These are phyloP conservation scores for Drosophila kuntzei DNA, from an alignment of 2,888 invertebrate genomes.

Conservation along the genomic window DNA sequence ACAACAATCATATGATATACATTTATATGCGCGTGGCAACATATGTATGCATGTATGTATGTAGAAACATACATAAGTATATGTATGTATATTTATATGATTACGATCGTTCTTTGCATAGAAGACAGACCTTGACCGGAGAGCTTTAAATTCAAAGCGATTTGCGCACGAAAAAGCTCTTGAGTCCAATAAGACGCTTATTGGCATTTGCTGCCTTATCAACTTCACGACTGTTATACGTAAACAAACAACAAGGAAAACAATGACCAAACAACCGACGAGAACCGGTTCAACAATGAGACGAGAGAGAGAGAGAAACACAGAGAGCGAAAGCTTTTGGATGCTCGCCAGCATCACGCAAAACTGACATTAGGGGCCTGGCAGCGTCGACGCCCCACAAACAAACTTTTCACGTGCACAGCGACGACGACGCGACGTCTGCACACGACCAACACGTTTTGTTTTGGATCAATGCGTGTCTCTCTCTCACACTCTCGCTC, in stretches of 20 bases:
- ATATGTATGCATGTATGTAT: not conserved
- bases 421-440: slow-evolving; percentile 39
- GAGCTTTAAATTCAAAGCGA: slow-evolving; percentile 53
- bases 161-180: slow-evolving; percentile 53
- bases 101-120: slow-evolving; percentile 43
- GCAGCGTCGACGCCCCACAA: slow-evolving; percentile 48
- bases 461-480: slow-evolving; percentile 48
- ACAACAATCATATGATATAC: slow-evolving; percentile 2
- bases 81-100: slow-evolving; percentile 5
- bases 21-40: slow-evolving; percentile 46
- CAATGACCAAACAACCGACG: slow-evolving; percentile 51
- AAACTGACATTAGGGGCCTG: slow-evolving; percentile 56
- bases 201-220: slow-evolving; percentile 54
- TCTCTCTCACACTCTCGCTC: slow-evolving; percentile 10
- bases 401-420: slow-evolving; percentile 63
- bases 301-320: not conserved
- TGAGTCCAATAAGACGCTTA: slow-evolving; percentile 24
- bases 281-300: slow-evolving; percentile 51
- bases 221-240: slow-evolving; percentile 44
- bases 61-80: not conserved
- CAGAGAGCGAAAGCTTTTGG: slow-evolving; percentile 43
- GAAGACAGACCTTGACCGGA: slow-evolving; percentile 59
- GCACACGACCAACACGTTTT: slow-evolving; percentile 76
- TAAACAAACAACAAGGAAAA: slow-evolving; percentile 74
- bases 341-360: slow-evolving; percentile 22